phyloP scores from a whole-genome alignment of 2,888 invertebrate species.

The Stramonita haemastoma region DNA sequence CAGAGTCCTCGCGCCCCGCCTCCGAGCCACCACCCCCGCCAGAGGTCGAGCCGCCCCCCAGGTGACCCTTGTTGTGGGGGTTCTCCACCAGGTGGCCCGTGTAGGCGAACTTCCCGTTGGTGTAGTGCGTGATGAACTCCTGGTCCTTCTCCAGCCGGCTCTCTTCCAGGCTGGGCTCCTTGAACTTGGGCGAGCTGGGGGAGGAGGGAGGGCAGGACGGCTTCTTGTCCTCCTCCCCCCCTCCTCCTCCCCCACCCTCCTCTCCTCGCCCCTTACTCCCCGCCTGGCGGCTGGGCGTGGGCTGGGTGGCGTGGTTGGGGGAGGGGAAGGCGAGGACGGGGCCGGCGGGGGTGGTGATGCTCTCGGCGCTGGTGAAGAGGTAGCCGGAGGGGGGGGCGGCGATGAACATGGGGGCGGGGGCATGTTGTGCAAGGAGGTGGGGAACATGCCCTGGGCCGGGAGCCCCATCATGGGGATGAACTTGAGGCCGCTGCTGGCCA shows the following conservation, averaged over 20 bases:
- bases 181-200: constrained; percentile 43
- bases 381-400: constrained; percentile 45
- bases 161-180: constrained; percentile 44
- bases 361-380: constrained; percentile 36
- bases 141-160: constrained; percentile 52
- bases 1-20: constrained; percentile 76
- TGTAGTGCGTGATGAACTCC: constrained; percentile 68
- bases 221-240: background rate
- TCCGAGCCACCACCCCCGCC: background rate
- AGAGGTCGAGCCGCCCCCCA: background rate
- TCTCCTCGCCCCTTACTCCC: background rate
- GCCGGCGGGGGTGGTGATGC: constrained; percentile 43
- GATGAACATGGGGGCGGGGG: constrained; percentile 50
- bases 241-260: background rate
- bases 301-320: constrained; percentile 43
- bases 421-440: constrained; percentile 43
- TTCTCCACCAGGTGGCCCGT: constrained; percentile 59
- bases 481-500: constrained; percentile 52
- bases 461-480: constrained; percentile 61
- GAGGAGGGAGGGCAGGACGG: constrained; percentile 10
- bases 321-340: constrained; percentile 48
- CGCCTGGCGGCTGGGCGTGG: constrained; percentile 36
- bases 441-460: constrained; percentile 46
- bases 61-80: constrained; percentile 47
- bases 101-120: constrained; percentile 65